These are phyloP conservation scores for Stenoptilia bipunctidactyla DNA, from an alignment of 2,888 invertebrate genomes.

Conservation along the genomic window DNA sequence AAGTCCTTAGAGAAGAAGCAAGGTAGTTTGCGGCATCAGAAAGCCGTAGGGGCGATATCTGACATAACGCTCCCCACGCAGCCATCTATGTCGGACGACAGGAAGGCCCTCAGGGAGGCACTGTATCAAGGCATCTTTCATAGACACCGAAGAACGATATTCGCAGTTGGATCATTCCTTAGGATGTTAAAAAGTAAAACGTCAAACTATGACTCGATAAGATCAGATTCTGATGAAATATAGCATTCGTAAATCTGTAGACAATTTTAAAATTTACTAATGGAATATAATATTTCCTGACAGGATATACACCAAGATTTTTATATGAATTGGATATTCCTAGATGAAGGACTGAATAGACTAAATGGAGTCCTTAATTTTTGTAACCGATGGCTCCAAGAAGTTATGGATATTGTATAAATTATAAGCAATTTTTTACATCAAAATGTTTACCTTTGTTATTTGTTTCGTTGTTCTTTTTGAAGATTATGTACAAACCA, in stretches of 20 bases:
- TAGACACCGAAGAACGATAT: constrained; percentile 81
- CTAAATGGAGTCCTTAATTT: too few relatives aligned
- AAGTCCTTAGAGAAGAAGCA: constrained; percentile 66
- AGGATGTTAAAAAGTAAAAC: constrained; percentile 81
- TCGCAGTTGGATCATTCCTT: constrained; percentile 81
- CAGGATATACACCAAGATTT: too few relatives aligned
- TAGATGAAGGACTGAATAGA: background rate
- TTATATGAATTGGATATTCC: constrained; percentile 6
- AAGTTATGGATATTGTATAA: too few relatives aligned
- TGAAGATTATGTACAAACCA: too few relatives aligned
- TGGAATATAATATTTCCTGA: background rate
- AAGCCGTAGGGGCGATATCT: constrained; percentile 72
- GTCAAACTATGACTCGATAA: constrained; percentile 82
- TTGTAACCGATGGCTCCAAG: too few relatives aligned
- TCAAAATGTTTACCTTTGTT: too few relatives aligned
- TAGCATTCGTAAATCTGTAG: constrained; percentile 41
- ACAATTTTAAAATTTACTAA: constrained; percentile 5
- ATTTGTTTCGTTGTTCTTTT: too few relatives aligned
- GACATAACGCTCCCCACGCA: constrained; percentile 66
- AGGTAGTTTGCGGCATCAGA: constrained; percentile 72
- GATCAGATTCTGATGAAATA: constrained; percentile 70
- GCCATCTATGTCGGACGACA: constrained; percentile 66
- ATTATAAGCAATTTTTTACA: too few relatives aligned
- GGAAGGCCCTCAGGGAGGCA: constrained; percentile 80
- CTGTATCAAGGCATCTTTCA: constrained; percentile 84